Percentiles rank a stretch among this genome's conserved stretches.
phyloP scores from a whole-genome alignment of 2,888 invertebrate species.

The Andrena chrysosceles region DNA sequence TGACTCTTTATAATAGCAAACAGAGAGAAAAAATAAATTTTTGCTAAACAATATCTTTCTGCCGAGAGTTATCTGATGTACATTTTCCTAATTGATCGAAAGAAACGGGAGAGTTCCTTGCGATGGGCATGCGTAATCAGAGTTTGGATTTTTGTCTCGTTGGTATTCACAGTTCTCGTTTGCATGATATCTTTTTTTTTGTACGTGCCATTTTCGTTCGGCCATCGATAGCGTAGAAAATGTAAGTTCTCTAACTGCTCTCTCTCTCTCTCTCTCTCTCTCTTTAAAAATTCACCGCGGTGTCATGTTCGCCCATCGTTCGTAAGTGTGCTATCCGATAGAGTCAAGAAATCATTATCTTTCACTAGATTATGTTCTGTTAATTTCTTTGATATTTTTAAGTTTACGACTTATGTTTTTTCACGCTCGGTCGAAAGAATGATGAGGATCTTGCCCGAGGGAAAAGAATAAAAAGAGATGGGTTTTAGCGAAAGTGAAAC shows the following conservation, averaged over 20 bases:
- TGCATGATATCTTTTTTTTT: conserved; percentile 68
- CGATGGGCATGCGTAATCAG: conserved; percentile 78
- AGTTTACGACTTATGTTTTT: conserved; percentile 31
- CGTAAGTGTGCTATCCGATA: conserved; percentile 15
- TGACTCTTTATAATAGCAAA: conserved; percentile 70
- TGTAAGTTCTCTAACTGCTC: conserved; percentile 31
- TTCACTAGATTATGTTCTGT: not conserved
- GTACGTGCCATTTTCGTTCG: conserved; percentile 45
- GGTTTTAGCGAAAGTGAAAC: conserved; percentile 19
- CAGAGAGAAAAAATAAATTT: conserved; percentile 73
- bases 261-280: not conserved
- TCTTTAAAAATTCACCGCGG: conserved; percentile 9
- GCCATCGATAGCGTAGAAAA: conserved; percentile 60
- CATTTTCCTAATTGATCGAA: conserved; percentile 56
- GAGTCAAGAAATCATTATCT: not conserved
- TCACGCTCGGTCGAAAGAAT: conserved; percentile 60
- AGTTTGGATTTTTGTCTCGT: conserved; percentile 75
- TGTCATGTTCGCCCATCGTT: conserved; percentile 7
- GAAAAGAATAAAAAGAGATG: not conserved
- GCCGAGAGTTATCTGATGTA: conserved; percentile 66
- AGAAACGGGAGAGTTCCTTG: conserved; percentile 62
- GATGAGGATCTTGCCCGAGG: conserved; percentile 40
- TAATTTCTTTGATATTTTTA: not conserved
- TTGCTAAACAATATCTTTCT: conserved; percentile 73
- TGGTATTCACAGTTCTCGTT: conserved; percentile 64